Conservation (phyloP, 2,888 invertebrate species). For the Heliconius sara region DNA sequence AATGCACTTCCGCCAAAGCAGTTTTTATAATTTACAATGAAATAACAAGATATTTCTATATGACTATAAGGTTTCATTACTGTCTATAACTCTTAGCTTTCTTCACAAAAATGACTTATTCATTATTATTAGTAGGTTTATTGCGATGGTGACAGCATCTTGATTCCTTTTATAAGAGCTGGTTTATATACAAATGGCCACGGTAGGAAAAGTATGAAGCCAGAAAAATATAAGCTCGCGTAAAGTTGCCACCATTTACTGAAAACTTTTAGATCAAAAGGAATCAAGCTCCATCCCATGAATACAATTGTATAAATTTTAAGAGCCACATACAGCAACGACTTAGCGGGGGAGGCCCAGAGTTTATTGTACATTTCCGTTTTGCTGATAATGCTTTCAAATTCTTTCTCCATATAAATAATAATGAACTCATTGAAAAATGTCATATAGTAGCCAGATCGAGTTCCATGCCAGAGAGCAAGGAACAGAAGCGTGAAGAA, state of each 20-base stretch:
- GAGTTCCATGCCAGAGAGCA: constrained; percentile 98
- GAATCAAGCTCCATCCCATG: constrained; percentile 92
- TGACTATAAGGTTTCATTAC: background rate
- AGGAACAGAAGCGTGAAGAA: constrained; percentile 92
- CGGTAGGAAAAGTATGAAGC: constrained; percentile 86
- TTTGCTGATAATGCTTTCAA: constrained; percentile 82
- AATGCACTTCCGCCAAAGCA: background rate
- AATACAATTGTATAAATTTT: constrained; percentile 90
- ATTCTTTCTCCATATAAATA: constrained; percentile 92
- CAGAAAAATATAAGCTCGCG: constrained; percentile 86
- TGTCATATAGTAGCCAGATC: constrained; percentile 96
- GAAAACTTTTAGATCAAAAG: constrained; percentile 89
- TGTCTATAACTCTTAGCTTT: background rate
- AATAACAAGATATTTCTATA: constrained; percentile 1
- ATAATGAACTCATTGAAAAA: constrained; percentile 96
- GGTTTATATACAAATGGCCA: constrained; percentile 86
- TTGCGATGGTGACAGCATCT: constrained; percentile 45
- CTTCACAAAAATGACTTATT: background rate
- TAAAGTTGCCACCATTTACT: constrained; percentile 87
- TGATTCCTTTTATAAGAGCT: constrained; percentile 54
- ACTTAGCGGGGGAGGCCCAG: constrained; percentile 70
- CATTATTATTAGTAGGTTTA: constrained; percentile 36
- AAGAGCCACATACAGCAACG: constrained; percentile 83
- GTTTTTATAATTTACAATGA: background rate
- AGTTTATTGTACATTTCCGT: constrained; percentile 77